Evolutionary conservation across 2,113 vertebrate genomes (phyloP), one percentile per base, ranked within the genome.

Genomic region (Catharus fuscescens): DNA sequence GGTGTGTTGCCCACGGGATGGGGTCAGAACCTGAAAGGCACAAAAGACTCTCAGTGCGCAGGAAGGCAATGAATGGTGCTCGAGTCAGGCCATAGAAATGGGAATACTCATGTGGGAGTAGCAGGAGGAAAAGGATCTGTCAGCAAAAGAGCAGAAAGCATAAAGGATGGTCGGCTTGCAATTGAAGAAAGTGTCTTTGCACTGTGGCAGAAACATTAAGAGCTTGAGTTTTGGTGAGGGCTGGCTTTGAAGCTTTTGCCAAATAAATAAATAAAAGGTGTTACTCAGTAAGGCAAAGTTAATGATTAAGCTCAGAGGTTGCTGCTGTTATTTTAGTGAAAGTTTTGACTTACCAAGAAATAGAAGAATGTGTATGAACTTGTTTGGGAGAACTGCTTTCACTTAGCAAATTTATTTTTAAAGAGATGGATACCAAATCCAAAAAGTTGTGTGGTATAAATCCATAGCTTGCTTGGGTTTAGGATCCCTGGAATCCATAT

Each of bases 21-120:
- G 90, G 96, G 95, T 96, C 97, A 97, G 94, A 97, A 97, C 96
- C 97, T 96, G 95, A 95, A 87, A 95, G 94, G 77, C 96, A 94
- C 84, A 89, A 89, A 96, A 82, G 95, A 60, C 86, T 86, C 91
- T 92, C 96, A 92, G 40, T 42, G 17, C 95, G 91, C 88, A 76
- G n/a, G 77, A 69, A 70, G 40, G 40, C 42, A 29, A 76, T 70
- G 95, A 95, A 90, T 86, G 92, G 73, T 71, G 34, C 85, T 57
- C 20, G 66, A 94, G 82, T 93, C 95, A 45, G 92, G 87, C 89
- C 72, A 24, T 28, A 48, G 90, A 85, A 95, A 95, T 13, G 15
- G 76, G 73, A 94, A 50, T n/a, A 28, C 53, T 88, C 60, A 42
- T 4, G 88, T 96, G 80, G 93, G 90, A 96, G 93, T 76, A 97